Conservation (phyloP, 2,797 vertebrate genomes). For the Peromyscus aztecus region DNA sequence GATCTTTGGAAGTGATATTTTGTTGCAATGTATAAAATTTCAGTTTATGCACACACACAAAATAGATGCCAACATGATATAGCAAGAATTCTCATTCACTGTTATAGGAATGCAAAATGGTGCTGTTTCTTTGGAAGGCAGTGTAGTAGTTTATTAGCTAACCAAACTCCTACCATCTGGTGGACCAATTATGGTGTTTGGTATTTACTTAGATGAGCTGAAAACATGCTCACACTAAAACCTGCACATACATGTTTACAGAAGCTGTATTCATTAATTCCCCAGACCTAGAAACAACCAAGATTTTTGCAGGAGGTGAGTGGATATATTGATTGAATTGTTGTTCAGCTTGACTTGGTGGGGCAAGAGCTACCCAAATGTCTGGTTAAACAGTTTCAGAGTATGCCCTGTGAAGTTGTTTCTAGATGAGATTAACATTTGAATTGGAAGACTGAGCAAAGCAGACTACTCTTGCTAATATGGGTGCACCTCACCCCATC, state of each 20-base stretch:
- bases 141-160: not conserved
- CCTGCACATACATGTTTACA: not conserved
- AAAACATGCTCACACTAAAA: not conserved
- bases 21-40: not conserved
- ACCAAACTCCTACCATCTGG: not conserved
- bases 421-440: not conserved
- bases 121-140: not conserved
- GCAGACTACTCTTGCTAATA: not conserved
- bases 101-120: not conserved
- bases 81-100: not conserved
- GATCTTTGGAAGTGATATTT: not conserved
- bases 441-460: slow-evolving; percentile 9
- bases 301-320: not conserved
- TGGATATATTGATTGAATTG: not conserved
- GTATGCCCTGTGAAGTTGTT: not conserved
- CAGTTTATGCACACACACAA: not conserved
- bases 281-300: slow-evolving; percentile 17
- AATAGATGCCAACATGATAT: not conserved
- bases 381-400: not conserved
- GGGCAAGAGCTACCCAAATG: not conserved
- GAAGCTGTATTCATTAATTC: not conserved
- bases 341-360: not conserved
- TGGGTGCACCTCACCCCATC: not conserved
- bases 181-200: not conserved
- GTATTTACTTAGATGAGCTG: not conserved